Evolutionary conservation across 2,888 invertebrate species (phyloP).

Genomic region (Chirona hameri): DNA sequence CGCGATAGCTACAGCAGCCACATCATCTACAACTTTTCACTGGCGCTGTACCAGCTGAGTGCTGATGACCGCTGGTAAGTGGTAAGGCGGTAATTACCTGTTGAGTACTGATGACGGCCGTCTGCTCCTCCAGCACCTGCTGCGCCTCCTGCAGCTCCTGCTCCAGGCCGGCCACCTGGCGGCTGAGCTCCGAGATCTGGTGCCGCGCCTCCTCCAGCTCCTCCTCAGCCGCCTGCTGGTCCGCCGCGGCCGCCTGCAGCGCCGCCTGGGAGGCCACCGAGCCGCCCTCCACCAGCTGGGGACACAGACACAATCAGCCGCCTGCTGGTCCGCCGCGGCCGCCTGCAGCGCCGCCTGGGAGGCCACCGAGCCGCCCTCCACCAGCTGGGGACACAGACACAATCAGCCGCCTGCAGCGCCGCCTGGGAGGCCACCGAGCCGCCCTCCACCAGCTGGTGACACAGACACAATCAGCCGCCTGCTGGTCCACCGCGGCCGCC

Average conservation of each 20-base stretch:
- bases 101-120: background rate
- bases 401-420: too few species aligned
- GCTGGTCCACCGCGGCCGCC: too few species aligned
- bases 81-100: too few species aligned
- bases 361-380: background rate
- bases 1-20: too few species aligned
- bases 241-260: slow-evolving; percentile 23
- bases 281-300: background rate
- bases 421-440: background rate
- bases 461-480: background rate
- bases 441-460: background rate
- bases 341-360: slow-evolving; percentile 2
- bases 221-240: slow-evolving; percentile 12
- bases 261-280: background rate
- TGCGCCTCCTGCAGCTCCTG: slow-evolving; percentile 12
- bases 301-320: background rate
- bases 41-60: too few species aligned
- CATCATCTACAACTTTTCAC: too few species aligned
- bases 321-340: slow-evolving; percentile 7
- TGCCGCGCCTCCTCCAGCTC: slow-evolving; percentile 1
- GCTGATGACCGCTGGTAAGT: too few species aligned
- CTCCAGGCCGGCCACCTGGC: slow-evolving; percentile 6
- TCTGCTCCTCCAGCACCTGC: slow-evolving; percentile 24
- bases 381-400: background rate
- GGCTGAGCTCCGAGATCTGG: background rate